Conservation (phyloP, 1,140 invertebrate genomes). For the Myzus persicae region DNA sequence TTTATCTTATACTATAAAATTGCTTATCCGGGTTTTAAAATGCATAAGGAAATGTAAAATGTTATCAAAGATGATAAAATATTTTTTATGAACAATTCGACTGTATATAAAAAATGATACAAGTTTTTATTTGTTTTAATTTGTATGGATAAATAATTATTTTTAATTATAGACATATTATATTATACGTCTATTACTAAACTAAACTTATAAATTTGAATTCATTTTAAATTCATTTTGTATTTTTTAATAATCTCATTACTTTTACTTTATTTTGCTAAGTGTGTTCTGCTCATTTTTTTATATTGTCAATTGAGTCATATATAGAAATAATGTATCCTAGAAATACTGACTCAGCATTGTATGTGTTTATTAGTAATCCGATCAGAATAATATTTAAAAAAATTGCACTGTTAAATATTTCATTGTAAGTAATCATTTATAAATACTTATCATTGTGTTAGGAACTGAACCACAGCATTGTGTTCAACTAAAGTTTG, state of each 20-base stretch:
- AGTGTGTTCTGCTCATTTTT: neutral
- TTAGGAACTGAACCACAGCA: neutral
- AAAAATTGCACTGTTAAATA: conserved; percentile 19
- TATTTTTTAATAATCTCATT: neutral
- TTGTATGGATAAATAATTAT: neutral
- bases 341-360: neutral
- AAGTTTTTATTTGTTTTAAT: too few species aligned
- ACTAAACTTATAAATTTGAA: neutral
- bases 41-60: neutral
- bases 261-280: neutral
- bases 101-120: too few species aligned
- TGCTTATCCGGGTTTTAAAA: neutral
- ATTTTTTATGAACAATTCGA: neutral
- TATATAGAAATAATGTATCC: neutral
- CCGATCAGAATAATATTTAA: neutral
- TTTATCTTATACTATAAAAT: neutral
- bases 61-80: neutral
- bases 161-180: neutral
- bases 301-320: neutral
- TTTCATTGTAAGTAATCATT: neutral
- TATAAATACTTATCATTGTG: conserved; percentile 37
- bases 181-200: neutral
- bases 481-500: neutral
- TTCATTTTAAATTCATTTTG: neutral
- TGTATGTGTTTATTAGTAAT: neutral